Conservation (phyloP, 2,113 vertebrate genomes). For the Otolemur garnettii region DNA sequence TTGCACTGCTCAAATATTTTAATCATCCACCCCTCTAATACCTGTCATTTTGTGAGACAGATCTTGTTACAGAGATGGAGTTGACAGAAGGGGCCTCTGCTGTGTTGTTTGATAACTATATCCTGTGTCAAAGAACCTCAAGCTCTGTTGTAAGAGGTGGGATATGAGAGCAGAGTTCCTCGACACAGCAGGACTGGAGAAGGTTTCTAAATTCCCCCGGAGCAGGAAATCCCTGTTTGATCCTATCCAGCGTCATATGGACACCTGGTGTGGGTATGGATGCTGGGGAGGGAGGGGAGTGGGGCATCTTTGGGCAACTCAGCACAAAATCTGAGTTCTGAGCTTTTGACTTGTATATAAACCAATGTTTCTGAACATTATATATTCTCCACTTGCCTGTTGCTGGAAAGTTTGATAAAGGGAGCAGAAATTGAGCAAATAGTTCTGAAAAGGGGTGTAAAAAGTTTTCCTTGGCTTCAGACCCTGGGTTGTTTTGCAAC, state of each 20-base stretch:
- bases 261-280: slow-evolving; percentile 58
- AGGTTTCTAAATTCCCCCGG: slow-evolving; percentile 57
- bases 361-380: neutral
- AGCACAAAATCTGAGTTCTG: neutral
- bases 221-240: slow-evolving; percentile 74
- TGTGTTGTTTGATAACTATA: slow-evolving; percentile 50
- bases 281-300: neutral
- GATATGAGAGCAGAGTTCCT: slow-evolving; percentile 60
- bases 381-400: neutral
- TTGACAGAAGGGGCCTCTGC: neutral
- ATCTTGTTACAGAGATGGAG: slow-evolving; percentile 61
- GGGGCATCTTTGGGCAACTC: neutral
- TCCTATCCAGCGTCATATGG: neutral
- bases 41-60: slow-evolving; percentile 43
- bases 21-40: slow-evolving; percentile 6
- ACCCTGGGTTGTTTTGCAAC: slow-evolving; percentile 53
- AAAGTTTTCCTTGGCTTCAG: slow-evolving; percentile 59
- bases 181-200: slow-evolving; percentile 54
- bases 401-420: slow-evolving; percentile 65
- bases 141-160: neutral
- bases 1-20: slow-evolving; percentile 50
- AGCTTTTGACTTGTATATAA: slow-evolving; percentile 42
- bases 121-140: slow-evolving; percentile 54
- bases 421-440: slow-evolving; percentile 50
- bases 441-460: neutral